phyloP scores from a whole-genome alignment of 2,113 vertebrate genomes.

The Nycticryphes semicollaris region DNA sequence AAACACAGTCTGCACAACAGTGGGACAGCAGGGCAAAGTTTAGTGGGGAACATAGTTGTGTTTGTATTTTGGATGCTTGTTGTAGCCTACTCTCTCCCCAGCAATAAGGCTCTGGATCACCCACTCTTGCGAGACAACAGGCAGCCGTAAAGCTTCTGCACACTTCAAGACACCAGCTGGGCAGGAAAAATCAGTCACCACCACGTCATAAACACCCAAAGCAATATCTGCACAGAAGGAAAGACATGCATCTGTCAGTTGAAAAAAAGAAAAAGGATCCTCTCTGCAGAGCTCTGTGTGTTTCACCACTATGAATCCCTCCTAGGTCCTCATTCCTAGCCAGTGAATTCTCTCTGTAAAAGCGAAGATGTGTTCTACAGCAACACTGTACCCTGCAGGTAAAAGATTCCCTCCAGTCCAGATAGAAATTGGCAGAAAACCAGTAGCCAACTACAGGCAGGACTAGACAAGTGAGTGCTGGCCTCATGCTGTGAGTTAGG shows the following conservation, averaged over 20 bases:
- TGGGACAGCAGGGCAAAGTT: constrained; percentile 33
- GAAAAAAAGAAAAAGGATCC: background rate
- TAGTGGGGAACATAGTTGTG: constrained; percentile 77
- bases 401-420: background rate
- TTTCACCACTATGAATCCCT: background rate
- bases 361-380: background rate
- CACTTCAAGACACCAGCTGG: constrained; percentile 81
- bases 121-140: constrained; percentile 93
- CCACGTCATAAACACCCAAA: constrained; percentile 85
- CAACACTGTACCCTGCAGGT: background rate
- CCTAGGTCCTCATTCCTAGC: background rate
- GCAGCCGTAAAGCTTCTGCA: constrained; percentile 80
- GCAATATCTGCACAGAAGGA: constrained; percentile 80
- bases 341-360: background rate
- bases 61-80: constrained; percentile 84
- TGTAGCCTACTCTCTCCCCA: constrained; percentile 84
- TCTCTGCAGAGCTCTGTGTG: background rate
- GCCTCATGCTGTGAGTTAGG: background rate
- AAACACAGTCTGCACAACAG: constrained; percentile 71
- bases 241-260: constrained; percentile 9
- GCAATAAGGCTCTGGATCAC: constrained; percentile 92
- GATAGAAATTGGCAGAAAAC: background rate
- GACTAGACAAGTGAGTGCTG: background rate
- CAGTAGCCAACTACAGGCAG: background rate
- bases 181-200: constrained; percentile 86